Evolutionary conservation across 2,113 vertebrate species (phyloP).

Genomic region (Tragulus kanchil): DNA sequence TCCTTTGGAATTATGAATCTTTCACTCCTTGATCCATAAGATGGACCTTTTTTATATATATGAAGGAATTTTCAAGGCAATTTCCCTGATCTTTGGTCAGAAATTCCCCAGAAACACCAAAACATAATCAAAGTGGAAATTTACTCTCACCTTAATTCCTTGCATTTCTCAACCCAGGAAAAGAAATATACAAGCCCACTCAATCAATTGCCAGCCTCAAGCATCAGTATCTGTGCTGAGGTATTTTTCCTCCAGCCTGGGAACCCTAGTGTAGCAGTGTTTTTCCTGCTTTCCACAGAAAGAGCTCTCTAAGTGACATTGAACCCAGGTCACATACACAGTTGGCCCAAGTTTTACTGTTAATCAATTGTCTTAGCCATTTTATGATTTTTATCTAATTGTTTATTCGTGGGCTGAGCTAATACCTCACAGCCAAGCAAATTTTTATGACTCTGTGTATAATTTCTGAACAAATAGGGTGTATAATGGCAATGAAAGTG

Average conservation of each 20-base stretch:
- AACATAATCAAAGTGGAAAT: neutral
- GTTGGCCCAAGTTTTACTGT: conserved; percentile 34
- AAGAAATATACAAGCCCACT: neutral
- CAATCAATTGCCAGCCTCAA: neutral
- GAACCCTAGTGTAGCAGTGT: neutral
- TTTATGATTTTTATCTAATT: conserved; percentile 75
- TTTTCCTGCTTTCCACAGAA: neutral
- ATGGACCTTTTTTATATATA: neutral
- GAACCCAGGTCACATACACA: conserved; percentile 35
- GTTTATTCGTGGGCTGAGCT: conserved; percentile 64
- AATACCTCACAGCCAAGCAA: conserved; percentile 64
- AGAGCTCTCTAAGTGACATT: neutral
- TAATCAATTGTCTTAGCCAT: conserved; percentile 65
- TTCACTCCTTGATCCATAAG: neutral
- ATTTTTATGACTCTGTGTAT: conserved; percentile 64
- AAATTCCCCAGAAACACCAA: neutral
- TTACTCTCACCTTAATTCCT: neutral
- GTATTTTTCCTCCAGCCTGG: neutral
- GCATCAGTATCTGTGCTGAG: neutral
- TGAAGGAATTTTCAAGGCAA: neutral
- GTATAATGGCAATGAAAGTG: conserved; percentile 69
- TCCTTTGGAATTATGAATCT: neutral
- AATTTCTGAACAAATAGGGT: conserved; percentile 75
- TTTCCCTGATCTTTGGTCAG: neutral
- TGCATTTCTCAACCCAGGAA: neutral